These are phyloP conservation scores for Planiliza haematocheilus DNA, from an alignment of 2,113 vertebrate species.

Conservation along the genomic window DNA sequence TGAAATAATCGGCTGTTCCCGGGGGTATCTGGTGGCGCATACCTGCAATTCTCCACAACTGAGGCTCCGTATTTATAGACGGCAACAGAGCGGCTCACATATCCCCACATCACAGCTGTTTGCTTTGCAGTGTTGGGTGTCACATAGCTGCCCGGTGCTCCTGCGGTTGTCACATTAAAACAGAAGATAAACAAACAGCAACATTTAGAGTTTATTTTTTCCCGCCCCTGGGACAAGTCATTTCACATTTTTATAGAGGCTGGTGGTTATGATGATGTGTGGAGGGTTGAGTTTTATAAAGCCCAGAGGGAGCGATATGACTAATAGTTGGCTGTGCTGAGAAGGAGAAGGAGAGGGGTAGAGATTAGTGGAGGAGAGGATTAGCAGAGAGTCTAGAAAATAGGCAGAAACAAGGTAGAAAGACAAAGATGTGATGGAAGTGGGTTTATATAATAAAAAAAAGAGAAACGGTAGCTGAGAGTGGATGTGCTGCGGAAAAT, in stretches of 20 bases:
- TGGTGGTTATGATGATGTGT: slow-evolving; percentile 46
- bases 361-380: slow-evolving; percentile 68
- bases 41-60: slow-evolving; percentile 68
- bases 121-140: slow-evolving; percentile 76
- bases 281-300: slow-evolving; percentile 64
- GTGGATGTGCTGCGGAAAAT: slow-evolving; percentile 36
- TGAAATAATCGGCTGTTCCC: slow-evolving; percentile 62
- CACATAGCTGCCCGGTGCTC: slow-evolving; percentile 71
- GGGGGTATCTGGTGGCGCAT: slow-evolving; percentile 71
- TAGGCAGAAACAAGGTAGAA: slow-evolving; percentile 57
- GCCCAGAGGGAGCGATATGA: slow-evolving; percentile 68
- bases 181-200: slow-evolving; percentile 76
- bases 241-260: slow-evolving; percentile 64
- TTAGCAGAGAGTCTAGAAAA: slow-evolving; percentile 61
- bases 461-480: slow-evolving; percentile 15
- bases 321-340: slow-evolving; percentile 64
- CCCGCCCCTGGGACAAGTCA: slow-evolving; percentile 62
- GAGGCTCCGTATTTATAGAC: slow-evolving; percentile 77
- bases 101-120: slow-evolving; percentile 79
- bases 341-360: slow-evolving; percentile 51
- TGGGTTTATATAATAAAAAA: slow-evolving; percentile 30
- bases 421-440: slow-evolving; percentile 16
- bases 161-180: slow-evolving; percentile 80
- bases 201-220: slow-evolving; percentile 65
- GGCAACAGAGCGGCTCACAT: slow-evolving; percentile 58